Base-by-base conservation (phyloP, 2,888 invertebrate genomes). In the Acronicta leporina region DNA sequence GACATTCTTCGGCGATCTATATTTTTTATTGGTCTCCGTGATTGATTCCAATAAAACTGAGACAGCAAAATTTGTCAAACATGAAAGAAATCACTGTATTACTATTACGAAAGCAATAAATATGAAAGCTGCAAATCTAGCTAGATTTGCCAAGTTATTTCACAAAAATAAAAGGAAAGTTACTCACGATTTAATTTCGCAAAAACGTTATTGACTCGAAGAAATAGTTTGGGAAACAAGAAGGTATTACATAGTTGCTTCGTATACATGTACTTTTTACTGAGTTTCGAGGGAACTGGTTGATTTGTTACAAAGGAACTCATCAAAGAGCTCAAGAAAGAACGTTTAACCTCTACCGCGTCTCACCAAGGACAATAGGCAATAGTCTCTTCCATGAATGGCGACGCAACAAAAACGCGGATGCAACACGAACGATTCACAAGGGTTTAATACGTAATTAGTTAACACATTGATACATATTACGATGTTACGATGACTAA, bases 391-490 rank as follows among this genome's bases (percentile, higher is more conserved):
- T 65, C 83, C 85, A 80, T 85, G 82, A 88, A 89, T 81, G 84
- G 85, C 73, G 60, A 49, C 42, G 65, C 68, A 84, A 91, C 89
- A 91, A 91, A 89, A 88, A 90, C 87, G 71, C 90, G 90, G 90
- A 91, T 88, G 88, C 83, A 70, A 67, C 73, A 52, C 58, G 62
- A 77, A 69, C 75, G 69, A 79, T 77, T 75, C 66, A 49, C 74
- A 63, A 68, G 77, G 80, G 69, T 54, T 73, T 73, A 73, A 75
- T 73, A 66, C 53, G 63, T 72, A 77, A 81, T 83, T 83, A 80
- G 60, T 68, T 62, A 79, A 77, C 73, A 66, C 65, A 73, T 73
- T 68, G 66, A 68, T 72, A 64, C 52, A 59, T 69, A 73, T 57
- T 52, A 57, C 33, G 38, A 48, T 33, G 14, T 30, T n/a, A n/a